phyloP scores from a whole-genome alignment of 2,888 invertebrate genomes.

The Mycalesis mineus region DNA sequence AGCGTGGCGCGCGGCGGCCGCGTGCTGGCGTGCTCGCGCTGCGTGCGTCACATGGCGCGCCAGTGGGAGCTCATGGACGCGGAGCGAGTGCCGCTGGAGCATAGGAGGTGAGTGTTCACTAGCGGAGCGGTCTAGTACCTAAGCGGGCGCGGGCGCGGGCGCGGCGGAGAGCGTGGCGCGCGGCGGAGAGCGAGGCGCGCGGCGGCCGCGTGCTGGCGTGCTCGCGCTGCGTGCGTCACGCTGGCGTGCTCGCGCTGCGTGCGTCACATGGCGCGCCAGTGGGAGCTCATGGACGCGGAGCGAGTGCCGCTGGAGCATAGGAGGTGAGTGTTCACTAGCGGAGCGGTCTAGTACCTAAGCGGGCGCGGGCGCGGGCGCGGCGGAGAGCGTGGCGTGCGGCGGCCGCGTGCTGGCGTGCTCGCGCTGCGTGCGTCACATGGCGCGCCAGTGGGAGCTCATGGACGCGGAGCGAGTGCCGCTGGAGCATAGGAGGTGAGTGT shows the following conservation, averaged over 20 bases:
- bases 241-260: too few relatives aligned
- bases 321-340: slow-evolving; percentile 66
- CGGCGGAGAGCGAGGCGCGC: slow-evolving; percentile 79
- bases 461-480: slow-evolving; percentile 89
- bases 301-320: slow-evolving; percentile 87
- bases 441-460: slow-evolving; percentile 91
- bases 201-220: slow-evolving; percentile 87
- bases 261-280: slow-evolving; percentile 88
- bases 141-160: slow-evolving; percentile 73
- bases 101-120: slow-evolving; percentile 79
- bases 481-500: slow-evolving; percentile 82
- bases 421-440: slow-evolving; percentile 88
- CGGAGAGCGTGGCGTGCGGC: slow-evolving; percentile 80
- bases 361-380: slow-evolving; percentile 59
- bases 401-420: slow-evolving; percentile 88
- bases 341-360: slow-evolving; percentile 68
- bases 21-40: slow-evolving; percentile 88
- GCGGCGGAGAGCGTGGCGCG: slow-evolving; percentile 58
- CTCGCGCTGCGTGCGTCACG: too few relatives aligned
- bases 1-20: slow-evolving; percentile 83
- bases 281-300: slow-evolving; percentile 91
- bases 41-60: slow-evolving; percentile 87
- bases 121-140: slow-evolving; percentile 35
- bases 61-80: slow-evolving; percentile 94
- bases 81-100: slow-evolving; percentile 87